Evolutionary conservation across 2,113 vertebrate species (phyloP), one percentile per base, ranked within the genome.

Genomic region (Pontoporia blainvillei): DNA sequence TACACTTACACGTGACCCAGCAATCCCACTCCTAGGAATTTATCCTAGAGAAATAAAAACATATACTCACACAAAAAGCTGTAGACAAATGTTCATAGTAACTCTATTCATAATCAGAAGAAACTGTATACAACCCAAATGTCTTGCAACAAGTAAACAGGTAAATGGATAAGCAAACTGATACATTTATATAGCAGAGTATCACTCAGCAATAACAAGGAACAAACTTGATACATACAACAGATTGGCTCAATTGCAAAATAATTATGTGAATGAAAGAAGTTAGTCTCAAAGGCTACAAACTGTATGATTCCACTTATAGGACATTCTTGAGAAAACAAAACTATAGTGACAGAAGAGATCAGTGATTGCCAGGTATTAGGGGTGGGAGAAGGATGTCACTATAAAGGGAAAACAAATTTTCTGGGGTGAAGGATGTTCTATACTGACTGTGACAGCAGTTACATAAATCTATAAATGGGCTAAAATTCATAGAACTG

Each of bases 1-100:
- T 18, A 62, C 8, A 69, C 23, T 34, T 81, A 67, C 36, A 49
- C 34, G 71, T 52, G 62, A 86, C 87, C 73, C 36, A 94, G 34
- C 7, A 94, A 92, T 67, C 54, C 46, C 39, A 94, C 8, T 88
- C 41, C 29, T 91, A 81, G 25, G 2, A 84, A 71, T 73, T 84
- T 75, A 91, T 18, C 71, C 11, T 49, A 67, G 49, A 87, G 44
- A 85, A 96, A 97, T 44, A 54, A 97, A 86, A 94, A 92, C 10
- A 39, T 59, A 67, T 14, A 66, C 46, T 64, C 29, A 90, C 27
- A 71, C 20, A 91, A 93, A 66, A 86, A 85, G 34, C 31, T 79
- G 6, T 21, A 86, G 2, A 72, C 1, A 13, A 86, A 57, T 72
- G 36, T 94, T 95, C 39, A 64, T 0, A 96, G 21, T 8, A 94